phyloP scores from a whole-genome alignment of 2,888 invertebrate species.

The Lithosia quadra region DNA sequence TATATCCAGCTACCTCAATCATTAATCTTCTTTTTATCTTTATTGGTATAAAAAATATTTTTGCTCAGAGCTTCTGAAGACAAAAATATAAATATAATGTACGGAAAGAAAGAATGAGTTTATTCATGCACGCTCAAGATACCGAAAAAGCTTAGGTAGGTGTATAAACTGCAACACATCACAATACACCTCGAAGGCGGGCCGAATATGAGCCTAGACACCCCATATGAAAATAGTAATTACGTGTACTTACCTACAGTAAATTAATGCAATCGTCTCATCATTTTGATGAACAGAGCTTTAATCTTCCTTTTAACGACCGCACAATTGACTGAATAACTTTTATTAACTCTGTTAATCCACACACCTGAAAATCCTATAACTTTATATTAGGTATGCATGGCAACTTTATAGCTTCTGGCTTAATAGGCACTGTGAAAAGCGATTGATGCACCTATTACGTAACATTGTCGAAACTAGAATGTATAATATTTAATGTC shows the following conservation, averaged over 20 bases:
- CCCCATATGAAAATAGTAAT: not conserved
- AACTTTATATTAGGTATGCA: conserved; percentile 21
- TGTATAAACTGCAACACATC: no score
- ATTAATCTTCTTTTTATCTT: conserved; percentile 1
- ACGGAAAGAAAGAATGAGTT: no score
- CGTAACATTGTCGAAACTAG: not conserved
- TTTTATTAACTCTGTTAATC: conserved; percentile 17
- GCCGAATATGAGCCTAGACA: not conserved
- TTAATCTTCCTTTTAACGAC: conserved; percentile 7
- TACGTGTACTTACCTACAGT: not conserved
- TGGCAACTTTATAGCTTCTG: conserved; percentile 11
- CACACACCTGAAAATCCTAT: conserved; percentile 19
- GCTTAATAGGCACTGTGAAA: not conserved
- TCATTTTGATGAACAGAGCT: not conserved
- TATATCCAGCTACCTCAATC: conserved; percentile 2
- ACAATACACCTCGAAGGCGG: no score
- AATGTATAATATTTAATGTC: not conserved
- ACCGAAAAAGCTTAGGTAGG: no score
- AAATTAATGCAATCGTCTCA: conserved; percentile 2
- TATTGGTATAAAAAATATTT: not conserved
- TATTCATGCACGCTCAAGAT: no score
- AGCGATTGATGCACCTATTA: not conserved
- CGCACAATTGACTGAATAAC: conserved; percentile 10
- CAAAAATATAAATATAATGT: no score
- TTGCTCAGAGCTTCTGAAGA: not conserved